Evolutionary conservation across 92 coral and sea anemone species (phyloP), one percentile per base, ranked within the genome.

Genomic region (Umimayanthus chanpuru): DNA sequence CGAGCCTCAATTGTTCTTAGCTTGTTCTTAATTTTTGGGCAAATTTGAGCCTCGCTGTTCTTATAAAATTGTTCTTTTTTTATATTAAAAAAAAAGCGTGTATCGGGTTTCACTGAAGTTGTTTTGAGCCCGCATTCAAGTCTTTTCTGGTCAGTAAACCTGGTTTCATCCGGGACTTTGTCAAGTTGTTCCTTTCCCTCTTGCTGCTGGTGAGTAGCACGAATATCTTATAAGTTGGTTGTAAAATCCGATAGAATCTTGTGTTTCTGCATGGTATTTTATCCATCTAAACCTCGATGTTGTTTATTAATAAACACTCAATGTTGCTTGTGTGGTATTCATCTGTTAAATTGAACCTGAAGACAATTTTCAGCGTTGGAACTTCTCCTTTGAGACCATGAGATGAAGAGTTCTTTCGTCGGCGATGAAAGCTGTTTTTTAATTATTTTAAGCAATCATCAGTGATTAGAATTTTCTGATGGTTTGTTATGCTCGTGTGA

Each of bases 121-220:
- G n/a, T n/a, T n/a, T 55, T 82, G 86, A 82, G 86, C 86, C 86
- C 67, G 86, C 87, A 44, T 25, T 83, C 87, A 67, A 25, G 41
- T 32, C 12, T 3, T 14, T 21, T 68, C 76, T 41, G 77, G 87
- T 83, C 87, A 83, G 87, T 61, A 26, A 44, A 70, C 5, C 38
- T 55, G 8, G 38, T 85, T 87, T 89, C 77, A 92, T 92, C 94
- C 94, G 94, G 94, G 94, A 89, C 81, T 73, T 86, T 66, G 28
- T 15, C 20, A 12, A 14, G 18, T 81, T 87, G 73, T 77, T 89
- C 88, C 90, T 92, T 92, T 89, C 89, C 92, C 77, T 86, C 77
- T 86, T 86, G 85, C 92, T 92, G 87, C 72, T 92, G 94, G 94
- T 92, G 82, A 92, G 94, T 92, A 81, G 9, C 25, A 64, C 73